These are phyloP conservation scores for Syngnathus acus DNA, from an alignment of 2,797 vertebrate genomes.

Conservation along the genomic window DNA sequence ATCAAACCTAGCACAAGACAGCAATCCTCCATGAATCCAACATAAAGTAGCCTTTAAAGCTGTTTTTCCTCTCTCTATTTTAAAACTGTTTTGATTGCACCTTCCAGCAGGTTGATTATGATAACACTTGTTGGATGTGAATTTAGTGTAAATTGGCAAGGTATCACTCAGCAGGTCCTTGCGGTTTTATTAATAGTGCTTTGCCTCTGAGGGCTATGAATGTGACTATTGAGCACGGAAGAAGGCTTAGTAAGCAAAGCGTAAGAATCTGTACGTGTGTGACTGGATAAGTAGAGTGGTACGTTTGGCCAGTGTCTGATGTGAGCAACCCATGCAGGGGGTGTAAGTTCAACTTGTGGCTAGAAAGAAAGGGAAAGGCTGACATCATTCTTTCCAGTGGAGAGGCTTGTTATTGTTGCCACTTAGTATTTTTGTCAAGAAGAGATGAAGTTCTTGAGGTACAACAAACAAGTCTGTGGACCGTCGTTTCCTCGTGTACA, in stretches of 20 bases:
- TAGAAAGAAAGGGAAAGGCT: slow-evolving; percentile 33
- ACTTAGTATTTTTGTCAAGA: slow-evolving; percentile 31
- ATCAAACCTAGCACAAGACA: neutral
- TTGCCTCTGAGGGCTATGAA: slow-evolving; percentile 45
- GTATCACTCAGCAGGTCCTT: slow-evolving; percentile 52
- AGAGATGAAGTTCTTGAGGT: slow-evolving; percentile 30
- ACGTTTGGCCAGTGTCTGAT: slow-evolving; percentile 53
- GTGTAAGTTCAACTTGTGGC: slow-evolving; percentile 27
- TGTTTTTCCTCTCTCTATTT: slow-evolving; percentile 27
- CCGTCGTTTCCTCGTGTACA: slow-evolving; percentile 42
- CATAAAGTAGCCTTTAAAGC: slow-evolving; percentile 19
- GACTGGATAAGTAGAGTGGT: slow-evolving; percentile 25
- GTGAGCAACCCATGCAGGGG: slow-evolving; percentile 40
- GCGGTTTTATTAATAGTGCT: slow-evolving; percentile 55
- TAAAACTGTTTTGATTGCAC: slow-evolving; percentile 40
- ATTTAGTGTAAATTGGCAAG: slow-evolving; percentile 52
- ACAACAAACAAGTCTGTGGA: slow-evolving; percentile 38
- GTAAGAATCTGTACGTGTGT: slow-evolving; percentile 33
- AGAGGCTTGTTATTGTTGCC: slow-evolving; percentile 61
- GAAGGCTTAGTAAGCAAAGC: slow-evolving; percentile 31
- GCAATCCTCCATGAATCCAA: slow-evolving; percentile 9
- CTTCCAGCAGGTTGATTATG: slow-evolving; percentile 40
- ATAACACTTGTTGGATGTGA: slow-evolving; percentile 49
- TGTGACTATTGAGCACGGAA: slow-evolving; percentile 51
- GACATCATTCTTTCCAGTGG: slow-evolving; percentile 71